Conservation (phyloP, 2,113 vertebrate genomes). For the Toxostoma redivivum region DNA sequence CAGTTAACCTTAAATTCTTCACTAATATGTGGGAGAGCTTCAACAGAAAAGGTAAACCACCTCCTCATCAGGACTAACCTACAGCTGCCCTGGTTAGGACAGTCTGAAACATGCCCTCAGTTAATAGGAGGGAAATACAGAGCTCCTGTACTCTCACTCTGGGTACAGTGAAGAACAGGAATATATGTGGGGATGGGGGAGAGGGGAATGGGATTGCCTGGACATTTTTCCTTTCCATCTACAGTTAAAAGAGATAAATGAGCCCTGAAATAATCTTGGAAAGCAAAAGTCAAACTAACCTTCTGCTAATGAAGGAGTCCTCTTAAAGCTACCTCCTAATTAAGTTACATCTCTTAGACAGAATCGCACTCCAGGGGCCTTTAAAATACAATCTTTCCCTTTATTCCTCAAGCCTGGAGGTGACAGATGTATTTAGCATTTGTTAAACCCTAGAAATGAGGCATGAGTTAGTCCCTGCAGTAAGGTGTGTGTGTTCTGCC, state of each 20-base stretch:
- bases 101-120: background rate
- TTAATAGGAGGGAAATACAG: background rate
- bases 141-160: background rate
- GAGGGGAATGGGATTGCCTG: background rate
- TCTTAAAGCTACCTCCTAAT: background rate
- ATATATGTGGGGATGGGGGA: background rate
- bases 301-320: background rate
- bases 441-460: background rate
- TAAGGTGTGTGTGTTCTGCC: background rate
- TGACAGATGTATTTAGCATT: background rate
- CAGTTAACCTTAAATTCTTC: background rate
- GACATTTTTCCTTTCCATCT: background rate
- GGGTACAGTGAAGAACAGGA: background rate
- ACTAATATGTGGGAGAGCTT: background rate
- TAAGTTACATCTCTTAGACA: background rate
- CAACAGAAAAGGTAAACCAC: background rate
- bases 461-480: background rate
- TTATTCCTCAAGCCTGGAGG: background rate
- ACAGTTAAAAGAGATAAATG: background rate
- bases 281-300: background rate
- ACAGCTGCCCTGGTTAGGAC: accelerated
- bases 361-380: background rate
- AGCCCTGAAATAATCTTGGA: background rate
- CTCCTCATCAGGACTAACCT: background rate
- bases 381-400: background rate